phyloP scores from a whole-genome alignment of 2,113 vertebrate species.

The Tyto alba region DNA sequence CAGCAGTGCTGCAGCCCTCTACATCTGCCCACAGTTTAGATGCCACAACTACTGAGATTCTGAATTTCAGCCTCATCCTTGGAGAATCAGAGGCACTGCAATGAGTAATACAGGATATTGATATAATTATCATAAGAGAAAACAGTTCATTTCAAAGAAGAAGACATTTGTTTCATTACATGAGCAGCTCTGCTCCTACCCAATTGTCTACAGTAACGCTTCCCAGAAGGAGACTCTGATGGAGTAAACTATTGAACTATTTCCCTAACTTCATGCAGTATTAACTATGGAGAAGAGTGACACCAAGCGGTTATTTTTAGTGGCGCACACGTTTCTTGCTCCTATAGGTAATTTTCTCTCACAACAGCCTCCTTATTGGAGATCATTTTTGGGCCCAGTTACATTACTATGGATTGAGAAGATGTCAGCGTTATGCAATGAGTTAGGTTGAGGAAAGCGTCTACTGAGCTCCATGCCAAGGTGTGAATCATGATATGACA shows the following conservation, averaged over 20 bases:
- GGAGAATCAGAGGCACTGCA: background rate
- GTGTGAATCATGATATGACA: background rate
- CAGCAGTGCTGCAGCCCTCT: background rate
- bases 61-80: background rate
- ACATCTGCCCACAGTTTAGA: background rate
- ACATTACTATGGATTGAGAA: background rate
- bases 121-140: background rate
- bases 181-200: background rate
- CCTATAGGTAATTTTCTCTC: background rate
- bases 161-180: background rate
- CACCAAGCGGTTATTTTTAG: conserved; percentile 27
- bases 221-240: background rate
- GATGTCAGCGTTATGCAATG: background rate
- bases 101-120: background rate
- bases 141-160: background rate
- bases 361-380: too few relatives aligned
- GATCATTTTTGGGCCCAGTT: background rate
- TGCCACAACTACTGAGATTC: background rate
- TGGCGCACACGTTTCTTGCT: background rate
- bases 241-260: accelerated
- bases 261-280: accelerated
- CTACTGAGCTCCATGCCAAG: background rate
- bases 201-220: background rate
- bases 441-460: background rate
- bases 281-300: conserved; percentile 34